phyloP scores from a whole-genome alignment of 1,140 invertebrate species.

The Gryllus bimaculatus region DNA sequence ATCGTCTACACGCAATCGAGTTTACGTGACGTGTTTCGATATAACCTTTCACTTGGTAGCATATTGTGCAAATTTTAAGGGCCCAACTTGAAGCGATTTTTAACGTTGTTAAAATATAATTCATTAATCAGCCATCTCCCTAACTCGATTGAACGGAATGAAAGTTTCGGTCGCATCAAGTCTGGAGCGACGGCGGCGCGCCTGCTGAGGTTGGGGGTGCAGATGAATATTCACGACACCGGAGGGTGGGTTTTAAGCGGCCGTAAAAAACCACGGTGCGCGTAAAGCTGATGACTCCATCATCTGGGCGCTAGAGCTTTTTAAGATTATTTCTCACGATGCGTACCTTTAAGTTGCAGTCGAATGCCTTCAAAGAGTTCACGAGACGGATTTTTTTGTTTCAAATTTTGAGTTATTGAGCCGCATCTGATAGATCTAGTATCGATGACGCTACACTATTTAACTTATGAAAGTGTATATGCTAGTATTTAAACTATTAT shows the following conservation, averaged over 20 bases:
- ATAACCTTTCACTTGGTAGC: not conserved
- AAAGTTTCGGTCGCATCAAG: not conserved
- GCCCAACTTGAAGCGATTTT: constrained; percentile 1
- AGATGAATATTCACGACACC: not conserved
- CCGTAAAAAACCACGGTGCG: not conserved
- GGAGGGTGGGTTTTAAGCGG: not conserved
- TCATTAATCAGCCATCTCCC: not conserved
- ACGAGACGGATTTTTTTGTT: too few relatives aligned
- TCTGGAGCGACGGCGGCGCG: not conserved
- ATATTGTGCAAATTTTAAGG: not conserved
- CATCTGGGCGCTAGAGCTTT: not conserved
- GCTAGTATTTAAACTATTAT: too few relatives aligned
- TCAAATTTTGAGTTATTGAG: too few relatives aligned
- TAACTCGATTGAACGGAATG: not conserved
- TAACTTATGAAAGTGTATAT: too few relatives aligned
- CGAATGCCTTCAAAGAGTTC: too few relatives aligned
- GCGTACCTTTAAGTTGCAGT: too few relatives aligned
- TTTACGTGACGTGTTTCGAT: not conserved
- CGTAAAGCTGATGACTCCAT: not conserved
- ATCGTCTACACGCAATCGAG: not conserved
- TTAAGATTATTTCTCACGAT: too few relatives aligned
- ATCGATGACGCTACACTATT: too few relatives aligned
- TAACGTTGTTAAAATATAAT: constrained; percentile 6
- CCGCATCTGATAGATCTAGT: too few relatives aligned
- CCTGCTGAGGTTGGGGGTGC: not conserved